Evolutionary conservation across 1,140 invertebrate genomes (phyloP), one percentile per base, ranked within the genome.

Genomic region (Spodoptera litura): DNA sequence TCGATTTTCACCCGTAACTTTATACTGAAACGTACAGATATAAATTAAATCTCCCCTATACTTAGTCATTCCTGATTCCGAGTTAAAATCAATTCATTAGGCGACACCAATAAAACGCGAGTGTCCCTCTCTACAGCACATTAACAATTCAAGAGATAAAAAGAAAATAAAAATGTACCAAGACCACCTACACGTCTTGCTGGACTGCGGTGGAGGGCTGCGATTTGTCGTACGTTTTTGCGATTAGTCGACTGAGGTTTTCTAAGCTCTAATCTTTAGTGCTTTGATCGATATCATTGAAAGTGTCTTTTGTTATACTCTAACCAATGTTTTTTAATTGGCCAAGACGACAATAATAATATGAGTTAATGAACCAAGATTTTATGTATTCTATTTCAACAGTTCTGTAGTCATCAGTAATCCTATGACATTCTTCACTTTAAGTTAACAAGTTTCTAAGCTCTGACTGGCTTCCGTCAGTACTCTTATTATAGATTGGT

Each of bases 91-190:
- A 77, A 81, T 81, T 81, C 68, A 81, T 81, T 81, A 81, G 31
- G 72, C 31, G 56, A 11, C 53, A 74, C 75, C 62, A 78, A 78
- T 81, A 78, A 78, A 81, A 81, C 58, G 75, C 58, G 35, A 51
- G 51, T 70, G 61, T 70, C 38, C 53, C 52, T 62, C 74, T 53
- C 20, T 59, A 35, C 66, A 49, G 70, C 56, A 55, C 75, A 81
- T 81, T 81, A 81, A 81, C 79, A 78, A 81, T 81, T 81, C 79
- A 81, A 81, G 70, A 73, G 74, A 61, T 25, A 70, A 64, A 81
- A 73, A 49, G 12, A 53, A 51, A 73, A 73, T 58, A 74, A 73
- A 72, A 56, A 53, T 20, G 3, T 31, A 55, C 13, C 35, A 71
- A 77, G 79, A 81, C 75, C 75, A 78, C 76, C 61, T 77, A 80